Evolutionary conservation across 2,888 invertebrate genomes (phyloP).

Genomic region (Drosophila robusta): DNA sequence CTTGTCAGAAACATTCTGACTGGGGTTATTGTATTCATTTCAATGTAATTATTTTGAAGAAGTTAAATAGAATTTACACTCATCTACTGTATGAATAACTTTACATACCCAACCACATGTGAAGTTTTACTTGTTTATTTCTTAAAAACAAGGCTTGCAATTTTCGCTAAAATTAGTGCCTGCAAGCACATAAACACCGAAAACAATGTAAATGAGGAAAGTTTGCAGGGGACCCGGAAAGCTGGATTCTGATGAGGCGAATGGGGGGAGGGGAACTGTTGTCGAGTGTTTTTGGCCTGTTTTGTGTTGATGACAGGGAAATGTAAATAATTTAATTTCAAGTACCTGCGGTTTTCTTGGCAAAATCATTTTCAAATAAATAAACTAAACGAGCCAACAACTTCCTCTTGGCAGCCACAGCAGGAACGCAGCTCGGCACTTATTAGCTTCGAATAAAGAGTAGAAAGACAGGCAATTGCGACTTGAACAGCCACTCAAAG

Average conservation of each 20-base stretch:
- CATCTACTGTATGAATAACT: not conserved
- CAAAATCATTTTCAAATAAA: conserved; percentile 72
- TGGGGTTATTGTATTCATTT: not conserved
- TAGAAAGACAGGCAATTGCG: conserved; percentile 65
- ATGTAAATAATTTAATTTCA: conserved; percentile 74
- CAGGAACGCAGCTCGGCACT: conserved; percentile 37
- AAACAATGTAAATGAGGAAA: conserved; percentile 53
- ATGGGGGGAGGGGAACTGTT: conserved; percentile 15
- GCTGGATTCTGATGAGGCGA: not conserved
- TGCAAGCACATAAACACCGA: conserved; percentile 23
- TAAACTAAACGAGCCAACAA: conserved; percentile 59
- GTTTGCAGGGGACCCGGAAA: conserved; percentile 17
- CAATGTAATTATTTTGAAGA: not conserved
- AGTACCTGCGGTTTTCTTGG: conserved; percentile 63
- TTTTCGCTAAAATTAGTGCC: conserved; percentile 15
- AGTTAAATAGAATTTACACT: not conserved
- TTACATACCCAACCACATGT: not conserved
- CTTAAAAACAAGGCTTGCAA: conserved; percentile 7
- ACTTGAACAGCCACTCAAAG: conserved; percentile 65
- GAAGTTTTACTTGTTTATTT: not conserved
- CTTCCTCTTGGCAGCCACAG: conserved; percentile 30
- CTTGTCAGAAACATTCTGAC: not conserved
- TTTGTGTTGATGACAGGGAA: conserved; percentile 45
- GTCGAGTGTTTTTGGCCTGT: conserved; percentile 20
- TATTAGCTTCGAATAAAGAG: conserved; percentile 56